Base-by-base conservation (phyloP, 2,888 invertebrate genomes). In the Phortica magna region DNA sequence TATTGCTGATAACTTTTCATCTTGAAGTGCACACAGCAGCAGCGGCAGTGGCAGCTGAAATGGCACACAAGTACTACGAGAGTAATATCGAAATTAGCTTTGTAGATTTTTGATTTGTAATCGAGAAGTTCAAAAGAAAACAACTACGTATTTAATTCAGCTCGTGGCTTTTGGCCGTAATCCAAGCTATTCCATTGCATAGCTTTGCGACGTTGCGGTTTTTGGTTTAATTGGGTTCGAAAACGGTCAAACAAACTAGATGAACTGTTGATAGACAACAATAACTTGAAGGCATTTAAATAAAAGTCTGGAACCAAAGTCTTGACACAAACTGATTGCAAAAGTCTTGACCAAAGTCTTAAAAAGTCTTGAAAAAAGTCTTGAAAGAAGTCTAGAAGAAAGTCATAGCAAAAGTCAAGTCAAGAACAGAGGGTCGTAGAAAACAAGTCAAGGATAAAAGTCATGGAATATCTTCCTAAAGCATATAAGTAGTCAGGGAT, bases 1-100 rank as follows among this genome's bases (percentile, higher is more conserved):
- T 68, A 68, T 68, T 65, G 14, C 42, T 65, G 65, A 65, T 65
- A 65, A 65, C n/a, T 41, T 65, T 65, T 14, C 31, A 4, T 31
- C 31, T 31, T 48, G 10, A 48, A 22, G 10, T 61, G 22, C 61
- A 22, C 7, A 22, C 19, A 61, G 61, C n/a, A 61, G 10, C n/a
- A 61, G 61, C 7, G 19, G 9, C 7, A 19, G 6, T 5, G 2
- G 12, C 17, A 12, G 17, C 12, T n/a, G 9, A 12, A 55, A 55
- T 55, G 55, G 31, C 61, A 65, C 6, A 14, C 31, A 42, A 19
- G 10, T 68, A 9, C 17, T 10, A 59, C 19, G 22, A 59, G 7
- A 19, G 59, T 0, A 31, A 31, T 68, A 17, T 22, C 7, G 22
- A 68, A 68, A 68, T 68, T 68, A 68, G 65, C 65, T 65, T 14